These are phyloP conservation scores for Phaenicophaeus curvirostris DNA, from an alignment of 2,797 vertebrate genomes.

Conservation along the genomic window DNA sequence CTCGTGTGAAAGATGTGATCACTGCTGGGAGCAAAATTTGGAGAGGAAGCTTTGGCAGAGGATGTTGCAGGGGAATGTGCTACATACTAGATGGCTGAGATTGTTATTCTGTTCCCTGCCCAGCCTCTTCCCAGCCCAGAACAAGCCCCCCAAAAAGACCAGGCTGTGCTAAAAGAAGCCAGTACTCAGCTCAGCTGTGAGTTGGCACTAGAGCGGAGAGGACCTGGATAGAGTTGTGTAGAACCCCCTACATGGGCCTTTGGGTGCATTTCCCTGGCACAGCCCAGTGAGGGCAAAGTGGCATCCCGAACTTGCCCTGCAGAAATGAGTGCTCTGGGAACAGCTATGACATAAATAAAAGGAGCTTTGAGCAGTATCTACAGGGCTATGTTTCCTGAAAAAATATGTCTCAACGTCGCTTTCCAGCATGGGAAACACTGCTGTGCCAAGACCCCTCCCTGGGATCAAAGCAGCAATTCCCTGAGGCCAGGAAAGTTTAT, in stretches of 20 bases:
- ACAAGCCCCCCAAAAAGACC: not conserved
- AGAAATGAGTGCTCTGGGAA: not conserved
- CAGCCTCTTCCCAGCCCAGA: not conserved
- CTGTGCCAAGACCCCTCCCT: not conserved
- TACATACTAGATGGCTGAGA: not conserved
- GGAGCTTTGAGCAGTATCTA: not conserved
- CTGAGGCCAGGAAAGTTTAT: not conserved
- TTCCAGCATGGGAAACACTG: not conserved
- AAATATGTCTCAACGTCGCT: not conserved
- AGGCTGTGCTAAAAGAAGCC: not conserved
- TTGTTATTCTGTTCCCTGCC: not conserved
- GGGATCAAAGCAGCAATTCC: not conserved
- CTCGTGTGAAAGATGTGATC: rapidly evolving
- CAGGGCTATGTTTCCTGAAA: not conserved
- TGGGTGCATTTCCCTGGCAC: not conserved
- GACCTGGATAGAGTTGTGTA: rapidly evolving
- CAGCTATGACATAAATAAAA: not conserved
- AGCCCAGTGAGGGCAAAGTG: not conserved
- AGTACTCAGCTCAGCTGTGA: not conserved
- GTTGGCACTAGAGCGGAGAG: rapidly evolving
- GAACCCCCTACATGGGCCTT: rapidly evolving
- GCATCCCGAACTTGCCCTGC: not conserved
- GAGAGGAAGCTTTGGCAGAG: not conserved
- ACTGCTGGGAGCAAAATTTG: not conserved
- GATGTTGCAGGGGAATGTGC: not conserved